A percentile compares a stretch with the other conserved stretches of the same genome.
Evolutionary conservation across 2,888 invertebrate species (phyloP).

Genomic region (Cephus nigrinus): DNA sequence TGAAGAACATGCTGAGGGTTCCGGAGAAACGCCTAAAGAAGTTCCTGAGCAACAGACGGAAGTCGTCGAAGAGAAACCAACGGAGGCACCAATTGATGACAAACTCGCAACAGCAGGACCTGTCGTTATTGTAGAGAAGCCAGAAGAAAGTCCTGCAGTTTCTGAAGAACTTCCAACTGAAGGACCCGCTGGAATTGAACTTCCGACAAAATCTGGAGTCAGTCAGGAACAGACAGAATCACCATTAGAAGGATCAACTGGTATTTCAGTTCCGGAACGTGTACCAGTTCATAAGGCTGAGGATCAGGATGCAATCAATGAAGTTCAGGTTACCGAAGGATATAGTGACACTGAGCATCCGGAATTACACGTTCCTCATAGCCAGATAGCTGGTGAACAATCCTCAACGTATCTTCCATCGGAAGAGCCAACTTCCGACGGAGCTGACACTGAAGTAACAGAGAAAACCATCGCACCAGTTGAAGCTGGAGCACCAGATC

Average conservation of each 20-base stretch:
- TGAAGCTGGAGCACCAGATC: conserved; percentile 10
- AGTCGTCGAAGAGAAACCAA: neutral
- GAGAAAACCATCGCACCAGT: neutral
- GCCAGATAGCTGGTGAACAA: conserved; percentile 39
- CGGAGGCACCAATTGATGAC: neutral
- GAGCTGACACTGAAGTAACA: conserved; percentile 2
- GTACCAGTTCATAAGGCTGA: conserved; percentile 54
- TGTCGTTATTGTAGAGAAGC: conserved; percentile 5
- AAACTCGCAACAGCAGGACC: neutral
- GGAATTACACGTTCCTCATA: conserved; percentile 38
- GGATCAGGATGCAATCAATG: conserved; percentile 47
- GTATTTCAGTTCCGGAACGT: conserved; percentile 46
- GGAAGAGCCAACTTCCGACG: conserved; percentile 16
- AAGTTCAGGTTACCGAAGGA: conserved; percentile 42
- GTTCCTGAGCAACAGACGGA: neutral
- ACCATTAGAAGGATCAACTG: conserved; percentile 44
- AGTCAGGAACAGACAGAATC: conserved; percentile 24
- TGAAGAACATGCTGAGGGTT: conserved; percentile 26
- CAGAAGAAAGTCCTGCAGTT: conserved; percentile 17
- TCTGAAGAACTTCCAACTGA: conserved; percentile 15
- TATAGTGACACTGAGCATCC: conserved; percentile 36
- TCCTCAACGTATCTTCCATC: conserved; percentile 43
- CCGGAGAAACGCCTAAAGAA: conserved; percentile 11
- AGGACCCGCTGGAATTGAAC: conserved; percentile 13
- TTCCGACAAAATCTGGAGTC: conserved; percentile 13